A percentile compares a stretch with the other conserved stretches of the same genome.
Conservation (phyloP, 2,888 invertebrate species). For the Craniophora ligustri region DNA sequence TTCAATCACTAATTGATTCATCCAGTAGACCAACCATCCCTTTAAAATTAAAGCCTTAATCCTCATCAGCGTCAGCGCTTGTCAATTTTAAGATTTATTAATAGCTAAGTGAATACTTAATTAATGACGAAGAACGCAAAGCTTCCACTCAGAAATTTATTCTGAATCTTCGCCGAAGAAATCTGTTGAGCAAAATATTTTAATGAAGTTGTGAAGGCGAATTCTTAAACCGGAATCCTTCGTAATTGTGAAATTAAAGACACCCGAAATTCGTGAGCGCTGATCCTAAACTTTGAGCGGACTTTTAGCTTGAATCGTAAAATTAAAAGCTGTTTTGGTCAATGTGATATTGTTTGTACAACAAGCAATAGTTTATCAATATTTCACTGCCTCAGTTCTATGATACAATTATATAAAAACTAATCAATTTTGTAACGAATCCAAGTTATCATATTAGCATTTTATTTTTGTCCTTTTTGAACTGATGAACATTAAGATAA, state of each 20-base stretch:
- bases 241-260: slow-evolving; percentile 74
- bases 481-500: no score
- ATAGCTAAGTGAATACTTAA: slow-evolving; percentile 52
- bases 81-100: slow-evolving; percentile 52
- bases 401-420: no score
- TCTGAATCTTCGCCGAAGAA: slow-evolving; percentile 62
- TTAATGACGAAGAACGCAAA: slow-evolving; percentile 48
- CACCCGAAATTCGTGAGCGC: slow-evolving; percentile 60
- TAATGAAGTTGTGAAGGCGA: slow-evolving; percentile 73
- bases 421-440: no score
- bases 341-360: no score
- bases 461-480: no score
- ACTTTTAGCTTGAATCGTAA: slow-evolving; percentile 19
- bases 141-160: slow-evolving; percentile 55
- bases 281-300: slow-evolving; percentile 45
- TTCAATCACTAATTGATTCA: slow-evolving; percentile 9
- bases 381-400: no score
- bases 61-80: slow-evolving; percentile 35
- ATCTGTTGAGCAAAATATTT: slow-evolving; percentile 75
- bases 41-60: slow-evolving; percentile 26
- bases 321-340: slow-evolving; percentile 17
- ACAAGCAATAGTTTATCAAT: no score
- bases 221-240: slow-evolving; percentile 63
- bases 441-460: no score
- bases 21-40: slow-evolving; percentile 7